Evolutionary conservation across 2,888 invertebrate species (phyloP), one percentile per base, ranked within the genome.

Genomic region (Patella ulyssiponensis): DNA sequence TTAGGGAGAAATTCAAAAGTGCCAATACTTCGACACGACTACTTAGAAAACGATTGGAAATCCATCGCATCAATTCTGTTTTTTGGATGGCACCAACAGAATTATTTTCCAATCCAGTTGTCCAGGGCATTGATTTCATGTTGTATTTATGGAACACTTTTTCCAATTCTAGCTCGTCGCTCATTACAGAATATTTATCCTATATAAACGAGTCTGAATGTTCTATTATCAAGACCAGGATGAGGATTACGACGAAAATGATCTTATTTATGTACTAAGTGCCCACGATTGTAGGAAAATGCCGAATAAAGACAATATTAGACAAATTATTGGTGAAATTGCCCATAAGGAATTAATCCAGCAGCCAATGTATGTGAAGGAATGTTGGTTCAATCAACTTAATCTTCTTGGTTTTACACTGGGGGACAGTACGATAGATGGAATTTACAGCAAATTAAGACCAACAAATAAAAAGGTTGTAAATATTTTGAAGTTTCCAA

Each of bases 31-130:
- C 64, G 64, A 64, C 64, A 64, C 23, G 64, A 64, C 64, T 64
- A 20, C 14, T 64, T 23, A 14, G 64, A 64, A 20, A 64, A n/a
- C 23, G 64, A 64, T 23, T 64, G 64, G 64, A 64, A 64, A n/a
- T n/a, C 64, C 3, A 20, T 64, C 20, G 58, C 58, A 20, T 64
- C 58, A 64, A 64, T 64, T 64, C 17, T 64, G 64, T 64, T 64
- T 64, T 64, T 64, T 20, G 64, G 64, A 20, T 64, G 64, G 64
- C n/a, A 64, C 20, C 64, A 64, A n/a, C 64, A 64, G n/a, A n/a
- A 64, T 20, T 64, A 64, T 64, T 64, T 64, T 64, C 64, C 64
- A 3, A 64, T 64, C n/a, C 64, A 64, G 20, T 64, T 64, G 64
- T 64, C 20, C 64, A 64, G 23, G 64, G 64, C 64, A 64, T 64